Evolutionary conservation across 1,140 invertebrate genomes (phyloP), one percentile per base, ranked within the genome.

Genomic region (Orius insidiosus): DNA sequence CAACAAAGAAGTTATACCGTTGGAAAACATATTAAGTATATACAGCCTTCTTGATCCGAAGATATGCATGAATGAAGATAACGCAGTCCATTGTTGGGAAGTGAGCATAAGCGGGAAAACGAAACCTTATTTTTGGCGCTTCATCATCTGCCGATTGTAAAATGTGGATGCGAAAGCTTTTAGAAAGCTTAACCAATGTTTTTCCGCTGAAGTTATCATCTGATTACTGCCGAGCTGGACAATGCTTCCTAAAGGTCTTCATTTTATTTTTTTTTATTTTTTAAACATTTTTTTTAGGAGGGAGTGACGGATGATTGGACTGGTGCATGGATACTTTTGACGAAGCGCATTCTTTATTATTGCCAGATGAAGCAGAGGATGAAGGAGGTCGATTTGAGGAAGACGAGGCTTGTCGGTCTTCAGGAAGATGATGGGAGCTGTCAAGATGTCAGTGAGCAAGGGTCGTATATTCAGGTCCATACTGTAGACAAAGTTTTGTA

Each of bases 291-390:
- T 45, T 55, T 63, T 34, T 44, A 72, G 67, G 72, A 71, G 71
- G 70, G 65, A 54, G 68, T 79, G 14, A 77, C 70, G 41, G 71
- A 76, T 0, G 59, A 67, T 15, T 89, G 85, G 85, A 69, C 69
- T 18, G 73, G 77, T 34, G 76, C 79, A 1, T 90, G 84, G 84
- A 43, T 88, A 14, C 66, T 87, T 53, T 59, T 88, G 2, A 70
- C 71, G 40, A 71, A 78, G 45, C 68, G 82, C 38, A 69, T 68
- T 7, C 63, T 89, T n/a, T 64, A 74, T 48, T 85, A 80, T 56
- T 73, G 69, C 18, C 55, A 68, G 5, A 68, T 67, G 10, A 58
- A 62, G 9, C 55, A 58, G 18, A 63, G 65, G 33, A 60, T 78
- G 1, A 70, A 74, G 54, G 68, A 69, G 31, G 66, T 80, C 45